A percentile compares a stretch with the other conserved stretches of the same genome.
These are phyloP conservation scores for Leptinotarsa texana DNA, from an alignment of 1,140 invertebrate genomes.

Conservation along the genomic window DNA sequence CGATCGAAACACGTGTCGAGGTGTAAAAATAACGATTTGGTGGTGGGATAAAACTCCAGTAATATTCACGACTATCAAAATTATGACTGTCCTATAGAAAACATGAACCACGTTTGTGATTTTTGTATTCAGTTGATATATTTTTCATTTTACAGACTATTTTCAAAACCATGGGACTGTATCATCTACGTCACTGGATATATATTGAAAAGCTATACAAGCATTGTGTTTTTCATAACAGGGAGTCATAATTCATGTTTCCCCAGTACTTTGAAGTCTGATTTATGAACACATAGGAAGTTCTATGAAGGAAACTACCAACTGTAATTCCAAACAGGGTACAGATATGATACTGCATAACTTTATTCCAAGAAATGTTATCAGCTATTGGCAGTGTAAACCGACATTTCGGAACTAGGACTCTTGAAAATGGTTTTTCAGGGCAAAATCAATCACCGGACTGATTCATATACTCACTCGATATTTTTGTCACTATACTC, in stretches of 20 bases:
- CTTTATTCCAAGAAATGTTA: background rate
- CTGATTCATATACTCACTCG: too few species aligned
- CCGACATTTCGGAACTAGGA: background rate
- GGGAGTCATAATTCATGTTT: constrained; percentile 10
- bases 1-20: too few species aligned
- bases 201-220: background rate
- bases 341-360: background rate
- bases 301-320: constrained; percentile 1
- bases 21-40: too few species aligned
- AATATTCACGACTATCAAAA: background rate
- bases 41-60: too few species aligned
- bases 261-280: constrained; percentile 14
- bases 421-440: too few species aligned
- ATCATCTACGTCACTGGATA: background rate
- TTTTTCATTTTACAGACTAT: too few species aligned
- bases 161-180: background rate
- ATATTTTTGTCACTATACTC: too few species aligned
- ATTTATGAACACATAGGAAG: constrained; percentile 18
- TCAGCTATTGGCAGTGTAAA: background rate
- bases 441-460: too few species aligned
- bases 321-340: background rate
- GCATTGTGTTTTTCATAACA: background rate
- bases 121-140: too few species aligned
- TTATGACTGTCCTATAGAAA: background rate
- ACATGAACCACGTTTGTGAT: background rate